Evolutionary conservation across 2,113 vertebrate genomes (phyloP).

Genomic region (Merops nubicus): DNA sequence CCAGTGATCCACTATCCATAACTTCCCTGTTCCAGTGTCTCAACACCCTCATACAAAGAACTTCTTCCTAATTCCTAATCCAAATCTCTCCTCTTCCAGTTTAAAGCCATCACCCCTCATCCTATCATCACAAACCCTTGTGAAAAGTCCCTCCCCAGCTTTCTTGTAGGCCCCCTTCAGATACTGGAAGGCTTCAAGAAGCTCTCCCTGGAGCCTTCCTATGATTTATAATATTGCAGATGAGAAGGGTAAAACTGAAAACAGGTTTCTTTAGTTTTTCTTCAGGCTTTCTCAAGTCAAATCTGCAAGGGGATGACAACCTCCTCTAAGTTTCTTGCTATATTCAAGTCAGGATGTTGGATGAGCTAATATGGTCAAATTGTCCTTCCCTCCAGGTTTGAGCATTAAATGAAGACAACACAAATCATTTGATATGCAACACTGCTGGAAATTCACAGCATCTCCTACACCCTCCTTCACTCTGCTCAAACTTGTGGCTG

Average conservation of each 20-base stretch:
- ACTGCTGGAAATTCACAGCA: neutral
- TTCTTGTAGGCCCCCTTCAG: neutral
- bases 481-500: slow-evolving; percentile 18
- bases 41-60: neutral
- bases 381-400: neutral
- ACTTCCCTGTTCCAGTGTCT: neutral
- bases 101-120: neutral
- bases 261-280: neutral
- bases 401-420: neutral
- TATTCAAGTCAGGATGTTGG: neutral
- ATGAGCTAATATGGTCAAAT: neutral
- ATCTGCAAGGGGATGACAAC: neutral
- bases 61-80: neutral
- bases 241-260: neutral
- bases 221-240: neutral
- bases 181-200: neutral
- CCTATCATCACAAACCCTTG: neutral
- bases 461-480: neutral
- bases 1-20: neutral
- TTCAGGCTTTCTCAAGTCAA: neutral
- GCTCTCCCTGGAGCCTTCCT: neutral
- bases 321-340: neutral
- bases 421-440: neutral
- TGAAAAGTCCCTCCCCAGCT: neutral
- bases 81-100: neutral